Evolutionary conservation across 2,797 vertebrate species (phyloP).

Genomic region (Novumbra hubbsi): DNA sequence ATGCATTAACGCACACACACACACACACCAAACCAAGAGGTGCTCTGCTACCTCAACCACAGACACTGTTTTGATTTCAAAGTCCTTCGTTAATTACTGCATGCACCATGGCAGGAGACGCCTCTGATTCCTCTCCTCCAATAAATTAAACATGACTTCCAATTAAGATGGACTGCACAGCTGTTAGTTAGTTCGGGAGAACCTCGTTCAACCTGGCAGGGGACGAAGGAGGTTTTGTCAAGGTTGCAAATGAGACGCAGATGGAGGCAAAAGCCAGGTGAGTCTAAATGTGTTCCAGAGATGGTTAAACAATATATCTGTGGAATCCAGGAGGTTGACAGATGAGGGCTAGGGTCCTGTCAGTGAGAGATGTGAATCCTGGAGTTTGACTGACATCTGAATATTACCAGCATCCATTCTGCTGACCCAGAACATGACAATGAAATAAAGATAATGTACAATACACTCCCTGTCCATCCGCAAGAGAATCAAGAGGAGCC

Average conservation of each 20-base stretch:
- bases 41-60: constrained; percentile 42
- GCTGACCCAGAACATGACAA: constrained; percentile 33
- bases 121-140: constrained; percentile 36
- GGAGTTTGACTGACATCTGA: constrained; percentile 38
- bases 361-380: constrained; percentile 32
- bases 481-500: constrained; percentile 22
- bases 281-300: constrained; percentile 9
- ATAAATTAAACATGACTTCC: constrained; percentile 52
- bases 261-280: constrained; percentile 24
- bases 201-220: constrained; percentile 31
- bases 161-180: constrained; percentile 53
- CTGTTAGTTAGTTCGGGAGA: constrained; percentile 32
- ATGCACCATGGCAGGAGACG: constrained; percentile 28
- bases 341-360: constrained; percentile 30
- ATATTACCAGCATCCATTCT: constrained; percentile 39
- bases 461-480: constrained; percentile 30
- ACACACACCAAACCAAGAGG: neutral
- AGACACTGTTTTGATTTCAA: constrained; percentile 50
- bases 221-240: constrained; percentile 50
- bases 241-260: constrained; percentile 53
- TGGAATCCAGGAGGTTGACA: constrained; percentile 43
- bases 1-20: neutral
- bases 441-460: constrained; percentile 25
- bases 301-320: constrained; percentile 37
- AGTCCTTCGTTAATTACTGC: constrained; percentile 49